Evolutionary conservation across 2,797 vertebrate species (phyloP).

Genomic region (Synaphobranchus kaupii): DNA sequence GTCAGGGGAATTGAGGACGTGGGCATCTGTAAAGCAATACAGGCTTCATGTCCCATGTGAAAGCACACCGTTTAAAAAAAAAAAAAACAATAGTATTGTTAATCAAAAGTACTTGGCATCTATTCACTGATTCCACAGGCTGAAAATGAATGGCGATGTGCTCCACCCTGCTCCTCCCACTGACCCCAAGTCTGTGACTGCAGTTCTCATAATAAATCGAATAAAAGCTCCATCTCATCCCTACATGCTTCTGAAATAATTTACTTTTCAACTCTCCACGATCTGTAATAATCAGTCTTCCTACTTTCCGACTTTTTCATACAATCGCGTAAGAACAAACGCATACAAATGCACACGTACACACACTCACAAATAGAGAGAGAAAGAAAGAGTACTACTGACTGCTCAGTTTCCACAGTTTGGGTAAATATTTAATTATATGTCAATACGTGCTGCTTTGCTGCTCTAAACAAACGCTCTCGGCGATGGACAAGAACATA

Average conservation of each 20-base stretch:
- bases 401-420: conserved; percentile 32
- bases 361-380: not conserved
- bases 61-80: not conserved
- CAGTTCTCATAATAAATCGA: not conserved
- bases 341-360: not conserved
- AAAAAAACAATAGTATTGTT: not conserved
- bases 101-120: not conserved
- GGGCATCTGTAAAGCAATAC: not conserved
- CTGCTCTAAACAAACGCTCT: conserved; percentile 47
- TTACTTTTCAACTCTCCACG: not conserved
- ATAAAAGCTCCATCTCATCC: not conserved
- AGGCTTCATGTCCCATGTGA: not conserved
- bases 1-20: not conserved
- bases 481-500: conserved; percentile 36
- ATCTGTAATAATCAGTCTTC: not conserved
- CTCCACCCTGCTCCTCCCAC: not conserved
- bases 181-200: not conserved
- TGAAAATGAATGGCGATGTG: not conserved
- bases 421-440: conserved; percentile 45
- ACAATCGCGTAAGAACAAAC: not conserved
- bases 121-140: not conserved
- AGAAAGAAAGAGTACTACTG: not conserved
- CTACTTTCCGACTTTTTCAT: not conserved
- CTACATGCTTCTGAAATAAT: not conserved
- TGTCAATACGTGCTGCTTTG: conserved; percentile 32